A percentile compares a stretch with the other conserved stretches of the same genome.
Conservation (phyloP, 2,113 vertebrate species). For the Sporophila hypoxantha region DNA sequence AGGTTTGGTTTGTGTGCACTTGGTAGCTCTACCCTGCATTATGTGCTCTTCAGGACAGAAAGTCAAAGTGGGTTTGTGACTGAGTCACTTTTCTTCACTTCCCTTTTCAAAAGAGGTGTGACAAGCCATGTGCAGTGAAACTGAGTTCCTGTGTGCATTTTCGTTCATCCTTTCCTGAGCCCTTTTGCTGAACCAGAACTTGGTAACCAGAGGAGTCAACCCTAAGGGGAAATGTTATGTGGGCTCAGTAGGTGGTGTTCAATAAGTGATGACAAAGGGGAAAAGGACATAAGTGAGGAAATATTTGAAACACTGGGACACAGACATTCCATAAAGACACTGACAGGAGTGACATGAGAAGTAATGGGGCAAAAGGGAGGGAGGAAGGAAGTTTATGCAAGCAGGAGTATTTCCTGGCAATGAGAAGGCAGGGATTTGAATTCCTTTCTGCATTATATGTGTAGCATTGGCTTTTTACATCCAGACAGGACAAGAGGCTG, state of each 20-base stretch:
- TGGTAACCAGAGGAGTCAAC: not conserved
- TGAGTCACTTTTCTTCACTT: slow-evolving; percentile 12
- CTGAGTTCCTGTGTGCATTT: not conserved
- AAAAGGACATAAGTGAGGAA: not conserved
- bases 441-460: not conserved
- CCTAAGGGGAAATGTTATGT: not conserved
- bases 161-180: not conserved
- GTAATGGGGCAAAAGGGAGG: not conserved
- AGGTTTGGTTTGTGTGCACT: not conserved
- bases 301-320: not conserved
- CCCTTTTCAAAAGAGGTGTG: not conserved
- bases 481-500: not conserved
- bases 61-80: not conserved
- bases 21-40: not conserved
- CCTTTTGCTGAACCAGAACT: not conserved
- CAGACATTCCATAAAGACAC: not conserved
- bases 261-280: not conserved
- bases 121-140: not conserved
- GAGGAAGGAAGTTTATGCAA: not conserved
- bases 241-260: not conserved
- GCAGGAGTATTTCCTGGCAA: not conserved
- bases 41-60: slow-evolving; percentile 30
- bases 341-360: not conserved
- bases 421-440: not conserved
- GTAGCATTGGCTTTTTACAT: not conserved